Conservation (phyloP, 2,113 vertebrate genomes). For the Nerophis lumbriciformis region DNA sequence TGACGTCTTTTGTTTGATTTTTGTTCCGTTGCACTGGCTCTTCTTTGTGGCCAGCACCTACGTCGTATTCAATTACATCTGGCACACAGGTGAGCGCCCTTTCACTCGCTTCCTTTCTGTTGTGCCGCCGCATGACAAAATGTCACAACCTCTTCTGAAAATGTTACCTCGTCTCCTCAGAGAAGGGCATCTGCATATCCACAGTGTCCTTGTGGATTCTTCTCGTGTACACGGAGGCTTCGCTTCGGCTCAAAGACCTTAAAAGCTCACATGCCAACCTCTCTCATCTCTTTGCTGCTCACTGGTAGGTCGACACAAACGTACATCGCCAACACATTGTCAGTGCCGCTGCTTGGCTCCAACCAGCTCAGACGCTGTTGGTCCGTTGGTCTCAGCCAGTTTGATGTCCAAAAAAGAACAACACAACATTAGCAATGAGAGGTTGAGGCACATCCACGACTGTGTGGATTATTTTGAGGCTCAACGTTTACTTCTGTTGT, state of each 20-base stretch:
- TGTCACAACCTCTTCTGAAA: background rate
- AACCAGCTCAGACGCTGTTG: too few relatives aligned
- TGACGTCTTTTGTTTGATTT: slow-evolving; percentile 79
- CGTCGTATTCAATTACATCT: slow-evolving; percentile 78
- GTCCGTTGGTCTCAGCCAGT: too few relatives aligned
- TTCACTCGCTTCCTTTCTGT: background rate
- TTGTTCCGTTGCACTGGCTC: slow-evolving; percentile 78
- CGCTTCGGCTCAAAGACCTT: slow-evolving; percentile 75
- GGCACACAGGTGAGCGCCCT: slow-evolving; percentile 74
- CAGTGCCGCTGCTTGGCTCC: too few relatives aligned
- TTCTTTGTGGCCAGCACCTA: slow-evolving; percentile 80
- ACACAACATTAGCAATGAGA: too few relatives aligned
- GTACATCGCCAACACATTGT: too few relatives aligned
- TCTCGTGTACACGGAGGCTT: slow-evolving; percentile 77
- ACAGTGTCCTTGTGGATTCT: slow-evolving; percentile 77
- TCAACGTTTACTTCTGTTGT: background rate
- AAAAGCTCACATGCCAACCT: slow-evolving; percentile 75
- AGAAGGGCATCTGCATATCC: slow-evolving; percentile 77
- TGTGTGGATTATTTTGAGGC: background rate
- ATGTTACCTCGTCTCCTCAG: slow-evolving; percentile 42
- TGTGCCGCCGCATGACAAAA: too few relatives aligned
- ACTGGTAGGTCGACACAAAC: slow-evolving; percentile 65
- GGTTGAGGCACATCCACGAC: background rate
- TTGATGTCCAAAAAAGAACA: too few relatives aligned
- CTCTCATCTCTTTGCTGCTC: slow-evolving; percentile 78